phyloP scores from a whole-genome alignment of 2,888 invertebrate genomes.

The Agriotes lineatus region DNA sequence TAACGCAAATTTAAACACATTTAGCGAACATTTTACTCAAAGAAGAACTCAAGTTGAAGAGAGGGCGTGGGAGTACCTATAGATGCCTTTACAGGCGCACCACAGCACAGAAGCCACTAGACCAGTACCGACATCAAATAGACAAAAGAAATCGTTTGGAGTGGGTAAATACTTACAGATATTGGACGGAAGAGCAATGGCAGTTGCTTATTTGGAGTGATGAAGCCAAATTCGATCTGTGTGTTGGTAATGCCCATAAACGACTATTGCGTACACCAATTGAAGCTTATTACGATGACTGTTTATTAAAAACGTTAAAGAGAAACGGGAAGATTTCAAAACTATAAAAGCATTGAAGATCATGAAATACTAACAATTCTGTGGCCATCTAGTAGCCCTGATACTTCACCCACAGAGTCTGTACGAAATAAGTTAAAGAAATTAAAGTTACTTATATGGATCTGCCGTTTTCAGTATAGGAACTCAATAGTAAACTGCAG shows the following conservation, averaged over 20 bases:
- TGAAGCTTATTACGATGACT: neutral
- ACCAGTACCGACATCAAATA: neutral
- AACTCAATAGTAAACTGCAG: neutral
- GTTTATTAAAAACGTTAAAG: neutral
- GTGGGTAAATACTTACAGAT: neutral
- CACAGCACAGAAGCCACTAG: no score
- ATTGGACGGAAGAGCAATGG: neutral
- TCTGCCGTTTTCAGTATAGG: neutral
- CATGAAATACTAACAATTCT: neutral
- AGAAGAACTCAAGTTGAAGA: no score
- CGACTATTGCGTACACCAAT: neutral
- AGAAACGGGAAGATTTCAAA: neutral
- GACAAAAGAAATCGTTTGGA: neutral
- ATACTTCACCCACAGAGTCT: neutral
- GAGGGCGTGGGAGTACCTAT: no score
- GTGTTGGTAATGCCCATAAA: neutral
- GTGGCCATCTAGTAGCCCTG: neutral
- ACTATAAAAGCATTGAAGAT: neutral
- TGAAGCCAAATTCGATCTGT: neutral
- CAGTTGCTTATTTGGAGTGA: neutral
- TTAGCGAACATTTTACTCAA: no score
- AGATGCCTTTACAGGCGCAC: no score
- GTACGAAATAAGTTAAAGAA: neutral
- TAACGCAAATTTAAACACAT: no score
- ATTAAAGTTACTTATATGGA: no score